A percentile compares a stretch with the other conserved stretches of the same genome.
Evolutionary conservation across 2,113 vertebrate species (phyloP).

Genomic region (Anolis sagrei): DNA sequence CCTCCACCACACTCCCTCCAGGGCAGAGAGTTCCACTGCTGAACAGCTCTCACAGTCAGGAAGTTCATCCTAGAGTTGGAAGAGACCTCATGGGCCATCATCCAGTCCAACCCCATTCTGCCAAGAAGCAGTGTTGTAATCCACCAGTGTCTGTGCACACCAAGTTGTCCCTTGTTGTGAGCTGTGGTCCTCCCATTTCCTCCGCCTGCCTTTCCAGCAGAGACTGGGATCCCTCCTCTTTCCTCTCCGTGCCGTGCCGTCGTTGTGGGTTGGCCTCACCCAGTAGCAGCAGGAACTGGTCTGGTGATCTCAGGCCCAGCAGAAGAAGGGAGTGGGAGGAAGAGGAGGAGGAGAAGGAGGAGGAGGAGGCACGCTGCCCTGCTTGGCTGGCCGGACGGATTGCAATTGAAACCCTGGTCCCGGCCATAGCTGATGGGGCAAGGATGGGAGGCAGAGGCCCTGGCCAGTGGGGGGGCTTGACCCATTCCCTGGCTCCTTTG

Average conservation of each 20-base stretch:
- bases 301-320: slow-evolving; percentile 15
- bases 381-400: background rate
- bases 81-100: no score
- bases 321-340: no score
- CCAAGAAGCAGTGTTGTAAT: no score
- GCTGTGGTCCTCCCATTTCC: no score
- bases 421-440: background rate
- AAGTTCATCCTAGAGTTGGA: no score
- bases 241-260: slow-evolving; percentile 19
- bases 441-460: background rate
- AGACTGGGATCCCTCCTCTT: background rate
- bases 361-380: slow-evolving; percentile 11
- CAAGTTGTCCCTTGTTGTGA: background rate
- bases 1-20: no score
- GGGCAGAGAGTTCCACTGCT: no score
- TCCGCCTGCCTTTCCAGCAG: background rate
- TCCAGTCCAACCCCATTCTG: no score
- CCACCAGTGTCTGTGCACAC: background rate
- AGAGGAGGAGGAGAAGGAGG: slow-evolving; percentile 10
- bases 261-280: slow-evolving; percentile 32
- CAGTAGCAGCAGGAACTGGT: slow-evolving; percentile 24
- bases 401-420: background rate
- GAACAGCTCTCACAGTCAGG: no score
- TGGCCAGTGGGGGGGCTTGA: background rate
- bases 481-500: no score